Conservation (phyloP, 2,797 vertebrate genomes). For the Lagodon rhomboides region DNA sequence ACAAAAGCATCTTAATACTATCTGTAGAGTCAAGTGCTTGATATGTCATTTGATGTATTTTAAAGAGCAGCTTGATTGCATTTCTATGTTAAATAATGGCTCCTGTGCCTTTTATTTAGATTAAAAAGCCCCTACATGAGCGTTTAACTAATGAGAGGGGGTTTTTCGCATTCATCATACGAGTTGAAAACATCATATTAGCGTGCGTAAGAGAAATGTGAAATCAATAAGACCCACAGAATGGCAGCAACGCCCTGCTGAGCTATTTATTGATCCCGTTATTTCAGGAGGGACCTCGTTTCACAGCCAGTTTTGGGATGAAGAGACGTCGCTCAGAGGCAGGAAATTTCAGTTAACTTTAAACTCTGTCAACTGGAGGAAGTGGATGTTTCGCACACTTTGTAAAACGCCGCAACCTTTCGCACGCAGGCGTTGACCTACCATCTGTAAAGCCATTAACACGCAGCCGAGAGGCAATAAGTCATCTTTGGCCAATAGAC, state of each 20-base stretch:
- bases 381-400: constrained; percentile 14
- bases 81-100: not conserved
- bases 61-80: not conserved
- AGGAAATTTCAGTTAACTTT: constrained; percentile 1
- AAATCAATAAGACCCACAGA: constrained; percentile 41
- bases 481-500: constrained; percentile 16
- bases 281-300: constrained; percentile 39
- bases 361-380: not conserved
- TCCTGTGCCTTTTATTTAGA: not conserved
- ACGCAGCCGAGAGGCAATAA: not conserved
- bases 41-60: not conserved
- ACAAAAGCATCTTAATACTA: not conserved
- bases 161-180: not conserved
- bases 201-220: constrained; percentile 29
- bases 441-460: constrained; percentile 9
- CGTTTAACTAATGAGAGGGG: not conserved
- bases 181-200: not conserved
- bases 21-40: not conserved
- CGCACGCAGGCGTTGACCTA: constrained; percentile 2
- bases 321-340: not conserved
- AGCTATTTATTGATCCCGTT: constrained; percentile 51
- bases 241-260: constrained; percentile 28
- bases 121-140: not conserved
- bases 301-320: constrained; percentile 23
- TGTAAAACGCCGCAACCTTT: constrained; percentile 17